A percentile compares a stretch with the other conserved stretches of the same genome.
These are phyloP conservation scores for Synergus itoensis DNA, from an alignment of 2,888 invertebrate genomes.

Conservation along the genomic window DNA sequence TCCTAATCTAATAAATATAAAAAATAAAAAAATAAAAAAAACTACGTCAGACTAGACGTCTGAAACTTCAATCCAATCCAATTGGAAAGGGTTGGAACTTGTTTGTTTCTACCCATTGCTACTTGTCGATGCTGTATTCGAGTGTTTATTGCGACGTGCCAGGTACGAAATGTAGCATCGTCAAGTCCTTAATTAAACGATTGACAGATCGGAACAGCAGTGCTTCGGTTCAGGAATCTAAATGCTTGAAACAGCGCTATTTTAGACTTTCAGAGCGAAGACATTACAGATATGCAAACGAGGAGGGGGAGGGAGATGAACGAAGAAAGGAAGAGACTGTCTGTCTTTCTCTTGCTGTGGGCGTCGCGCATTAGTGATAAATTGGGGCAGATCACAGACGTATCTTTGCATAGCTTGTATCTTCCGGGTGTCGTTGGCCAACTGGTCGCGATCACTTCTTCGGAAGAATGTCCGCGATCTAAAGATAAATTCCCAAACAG, in stretches of 20 bases:
- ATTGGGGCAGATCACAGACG: constrained; percentile 73
- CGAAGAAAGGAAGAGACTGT: constrained; percentile 52
- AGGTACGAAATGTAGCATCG: constrained; percentile 53
- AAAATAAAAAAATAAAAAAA: no score
- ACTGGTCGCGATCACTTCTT: constrained; percentile 70
- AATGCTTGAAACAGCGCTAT: constrained; percentile 61
- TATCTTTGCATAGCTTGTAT: constrained; percentile 67
- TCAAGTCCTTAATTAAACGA: constrained; percentile 66
- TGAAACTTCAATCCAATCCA: no score
- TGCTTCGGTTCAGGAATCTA: constrained; percentile 50
- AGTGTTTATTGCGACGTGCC: constrained; percentile 54
- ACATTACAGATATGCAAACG: constrained; percentile 53
- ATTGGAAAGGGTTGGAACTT: background rate
- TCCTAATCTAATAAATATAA: no score
- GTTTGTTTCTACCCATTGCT: constrained; percentile 26
- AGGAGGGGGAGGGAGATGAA: background rate
- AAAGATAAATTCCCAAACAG: constrained; percentile 68
- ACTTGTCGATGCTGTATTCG: constrained; percentile 44
- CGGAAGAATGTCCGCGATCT: constrained; percentile 69
- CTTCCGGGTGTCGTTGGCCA: constrained; percentile 74
- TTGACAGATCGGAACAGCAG: constrained; percentile 64
- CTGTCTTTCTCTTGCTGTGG: constrained; percentile 60
- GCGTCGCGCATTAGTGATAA: constrained; percentile 72
- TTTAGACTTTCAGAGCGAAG: constrained; percentile 64
- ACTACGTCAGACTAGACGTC: no score